Evolutionary conservation across 2,888 invertebrate genomes (phyloP), one percentile per base, ranked within the genome.

Genomic region (Alviniconcha strummeri): DNA sequence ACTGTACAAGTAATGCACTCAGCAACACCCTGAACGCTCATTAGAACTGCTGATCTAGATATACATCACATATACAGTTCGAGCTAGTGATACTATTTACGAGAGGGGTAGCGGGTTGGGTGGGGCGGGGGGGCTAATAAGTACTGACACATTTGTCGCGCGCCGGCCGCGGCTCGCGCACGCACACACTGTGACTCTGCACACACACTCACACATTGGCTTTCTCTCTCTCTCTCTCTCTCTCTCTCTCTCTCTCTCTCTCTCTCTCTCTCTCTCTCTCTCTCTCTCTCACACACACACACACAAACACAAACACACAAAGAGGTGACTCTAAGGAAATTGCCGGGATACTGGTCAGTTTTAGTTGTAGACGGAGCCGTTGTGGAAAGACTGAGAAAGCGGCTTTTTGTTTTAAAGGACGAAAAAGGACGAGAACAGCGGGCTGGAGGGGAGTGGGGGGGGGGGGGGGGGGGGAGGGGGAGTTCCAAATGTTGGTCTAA

Each of bases 11-110:
- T n/a, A 8, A 71, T n/a, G 71, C 8, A 71, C 15, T 11, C 8
- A 7, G 64, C 64, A 15, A 64, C 64, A 64, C 17, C 64, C 64
- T 4, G 17, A 64, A 17, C 5, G 71, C n/a, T 56, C 76, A 77
- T 87, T 90, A 93, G 87, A 93, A 93, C 82, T 93, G 90, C 88
- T 93, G 93, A 83, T 85, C 57, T 96, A 96, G 83, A 96, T 96
- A 15, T 98, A 96, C 83, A 97, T 95, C 90, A 99, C 99, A 98
- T 98, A 99, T 93, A 99, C 98, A 94, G 95, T 95, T 85, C 95
- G 95, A 0, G 96, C 96, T 96, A 92, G 56, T 91, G 87, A 77
- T 19, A 76, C 52, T 74, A 55, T 7, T 13, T 55, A 15, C 19
- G n/a, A 13, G 7, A 17, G 36, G 11, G 11, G 72, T 4, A 1